Base-by-base conservation (phyloP, 1,140 invertebrate genomes). In the Lucilia sericata region DNA sequence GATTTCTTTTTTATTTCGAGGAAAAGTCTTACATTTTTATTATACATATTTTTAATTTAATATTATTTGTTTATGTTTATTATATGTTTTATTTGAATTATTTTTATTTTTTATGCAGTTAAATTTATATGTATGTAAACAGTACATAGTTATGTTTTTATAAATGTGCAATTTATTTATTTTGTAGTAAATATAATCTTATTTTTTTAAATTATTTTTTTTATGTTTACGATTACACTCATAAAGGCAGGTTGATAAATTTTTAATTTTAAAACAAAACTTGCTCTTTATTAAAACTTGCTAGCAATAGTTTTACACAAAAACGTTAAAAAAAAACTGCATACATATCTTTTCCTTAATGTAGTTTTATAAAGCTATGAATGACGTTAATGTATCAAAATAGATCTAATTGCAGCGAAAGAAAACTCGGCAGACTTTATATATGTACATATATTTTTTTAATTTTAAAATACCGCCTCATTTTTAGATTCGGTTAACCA, bases 21-120 rank as follows among this genome's bases (percentile, higher is more conserved):
- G 65, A n/a, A 70, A 70, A 70, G 65, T 70, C 65, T 70, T 70
- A 70, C 65, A 19, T 25, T 70, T 70, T 21, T 60, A 60, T 60
- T 60, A n/a, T 17, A 60, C 14, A 60, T 60, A 60, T 60, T 60
- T 60, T 17, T 7, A 60, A n/a, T 3, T 60, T n/a, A 17, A 17
- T 60, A n/a, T 60, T 17, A 12, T 17, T 60, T 60, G 25, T 60
- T 17, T 60, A 14, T 60, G 17, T 60, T 5, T 60, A 5, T 60
- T 12, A 7, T 42, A 42, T 42, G 42, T 5, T 17, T 60, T 60
- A n/a, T 21, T 70, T 70, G 21, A 70, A 5, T 70, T 21, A 70
- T 21, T 70, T 21, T 70, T 19, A 19, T 4, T 65, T 70, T 70
- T 8, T 55, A 12, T 12, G 8, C 21, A 70, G 17, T 2, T 19